Evolutionary conservation across 2,888 invertebrate species (phyloP), one percentile per base, ranked within the genome.

Genomic region (Melolontha melolontha): DNA sequence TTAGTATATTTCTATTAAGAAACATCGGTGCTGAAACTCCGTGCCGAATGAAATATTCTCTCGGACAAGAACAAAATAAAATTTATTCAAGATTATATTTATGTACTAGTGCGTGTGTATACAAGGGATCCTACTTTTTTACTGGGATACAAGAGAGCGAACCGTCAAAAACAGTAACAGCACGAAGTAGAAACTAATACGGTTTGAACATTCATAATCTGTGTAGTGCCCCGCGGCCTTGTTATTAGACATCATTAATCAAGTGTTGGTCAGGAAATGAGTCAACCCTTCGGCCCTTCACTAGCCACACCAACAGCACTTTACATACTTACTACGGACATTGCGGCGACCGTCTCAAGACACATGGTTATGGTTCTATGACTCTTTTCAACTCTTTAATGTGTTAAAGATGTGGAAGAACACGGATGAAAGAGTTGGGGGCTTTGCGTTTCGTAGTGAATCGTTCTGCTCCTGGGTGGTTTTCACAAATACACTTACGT

Each of bases 241-340:
- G 82, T 83, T 83, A 83, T 83, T 83, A 83, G 81, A 80, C 80
- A 83, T 82, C 83, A 83, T 83, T 83, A 83, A 83, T 83, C 83
- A 83, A 82, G 79, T 72, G 79, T 81, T 79, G 82, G 82, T 81
- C 83, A 83, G 83, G 83, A 83, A 83, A 83, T 82, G 83, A 82
- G 83, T 82, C 82, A 82, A 83, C 83, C 83, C 82, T 82, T 83
- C 80, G 81, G 82, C 80, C 82, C 81, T 80, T 80, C 73, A 73
- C 74, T 72, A 71, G 74, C 75, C 75, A 74, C 76, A 75, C 73
- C 74, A 69, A 65, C 54, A 72, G 74, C 75, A 75, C 74, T 75
- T 75, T 74, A 75, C 75, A 75, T 74, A 73, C 74, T 75, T 74
- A 72, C 76, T 70, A 52, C 70, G 75, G 74, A 76, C 74, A 74